Evolutionary conservation across 2,113 vertebrate genomes (phyloP), one percentile per base, ranked within the genome.

Genomic region (Tauraco erythrolophus): DNA sequence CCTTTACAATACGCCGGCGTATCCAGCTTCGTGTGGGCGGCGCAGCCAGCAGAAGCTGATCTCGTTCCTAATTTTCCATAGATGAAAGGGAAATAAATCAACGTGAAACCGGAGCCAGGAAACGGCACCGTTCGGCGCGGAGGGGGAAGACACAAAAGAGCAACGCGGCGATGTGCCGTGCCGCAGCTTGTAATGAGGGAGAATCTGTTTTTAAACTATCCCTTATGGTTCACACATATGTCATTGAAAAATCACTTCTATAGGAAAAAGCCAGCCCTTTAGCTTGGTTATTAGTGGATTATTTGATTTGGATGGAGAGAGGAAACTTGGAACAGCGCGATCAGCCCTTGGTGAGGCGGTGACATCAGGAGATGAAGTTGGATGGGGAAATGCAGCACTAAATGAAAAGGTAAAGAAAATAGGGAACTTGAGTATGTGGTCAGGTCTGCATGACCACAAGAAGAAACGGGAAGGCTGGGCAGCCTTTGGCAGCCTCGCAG

Each of bases 21-120:
- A 57, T 62, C 85, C 60, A 23, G 15, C 86, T 58, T 31, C 28
- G 43, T 23, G 69, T 45, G 62, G 78, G 66, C 23, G 30, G 28
- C 9, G 10, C 60, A 68, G 86, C 28, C 78, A 57, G 75, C 64
- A 69, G 70, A 51, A 92, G 90, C 61, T 60, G 60, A 48, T 85
- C 79, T 71, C 3, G 19, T 51, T 74, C 83, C 70, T 84, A 7
- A 1, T 58, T 96, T 97, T 81, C 80, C 92, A 54, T 41, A 31
- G 83, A 70, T 84, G 74, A 80, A 95, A 87, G 75, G 80, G 84
- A 74, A 76, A 95, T 97, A 90, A 79, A 86, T 96, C 86, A 86
- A 51, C 0, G 4, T 50, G 69, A 78, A 68, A 60, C 3, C 1
- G 0, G 76, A 88, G 78, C 81, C 75, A 22, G 80, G 58, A 53